phyloP scores from a whole-genome alignment of 2,888 invertebrate species.

The Limnephilus rhombicus region DNA sequence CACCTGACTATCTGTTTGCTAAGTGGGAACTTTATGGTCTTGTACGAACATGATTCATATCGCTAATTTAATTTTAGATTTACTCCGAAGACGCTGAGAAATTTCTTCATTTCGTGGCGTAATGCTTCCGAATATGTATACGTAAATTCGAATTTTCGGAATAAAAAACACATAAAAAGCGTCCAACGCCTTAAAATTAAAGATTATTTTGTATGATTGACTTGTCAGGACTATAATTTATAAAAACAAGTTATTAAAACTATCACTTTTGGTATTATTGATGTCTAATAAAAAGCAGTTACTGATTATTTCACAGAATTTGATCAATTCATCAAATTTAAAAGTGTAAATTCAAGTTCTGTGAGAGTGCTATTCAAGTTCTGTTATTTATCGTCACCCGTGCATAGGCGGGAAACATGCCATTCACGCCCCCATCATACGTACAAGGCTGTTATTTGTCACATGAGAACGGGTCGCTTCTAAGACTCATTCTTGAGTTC shows the following conservation, averaged over 20 bases:
- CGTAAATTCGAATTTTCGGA: background rate
- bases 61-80: background rate
- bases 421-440: no score
- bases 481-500: no score
- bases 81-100: background rate
- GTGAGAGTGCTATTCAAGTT: no score
- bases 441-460: no score
- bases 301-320: no score
- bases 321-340: no score
- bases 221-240: background rate
- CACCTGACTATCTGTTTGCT: constrained; percentile 18
- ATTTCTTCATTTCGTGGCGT: background rate
- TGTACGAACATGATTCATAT: background rate
- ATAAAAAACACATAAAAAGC: background rate
- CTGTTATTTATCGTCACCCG: no score
- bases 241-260: background rate
- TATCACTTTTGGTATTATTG: background rate
- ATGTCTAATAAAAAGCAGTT: background rate
- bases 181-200: background rate
- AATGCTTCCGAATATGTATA: background rate
- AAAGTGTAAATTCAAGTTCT: no score
- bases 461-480: no score
- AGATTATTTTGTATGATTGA: background rate
- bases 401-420: no score
- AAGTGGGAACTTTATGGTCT: constrained; percentile 28